Conservation (phyloP, 2,888 invertebrate genomes). For the Blastobasis adustella region DNA sequence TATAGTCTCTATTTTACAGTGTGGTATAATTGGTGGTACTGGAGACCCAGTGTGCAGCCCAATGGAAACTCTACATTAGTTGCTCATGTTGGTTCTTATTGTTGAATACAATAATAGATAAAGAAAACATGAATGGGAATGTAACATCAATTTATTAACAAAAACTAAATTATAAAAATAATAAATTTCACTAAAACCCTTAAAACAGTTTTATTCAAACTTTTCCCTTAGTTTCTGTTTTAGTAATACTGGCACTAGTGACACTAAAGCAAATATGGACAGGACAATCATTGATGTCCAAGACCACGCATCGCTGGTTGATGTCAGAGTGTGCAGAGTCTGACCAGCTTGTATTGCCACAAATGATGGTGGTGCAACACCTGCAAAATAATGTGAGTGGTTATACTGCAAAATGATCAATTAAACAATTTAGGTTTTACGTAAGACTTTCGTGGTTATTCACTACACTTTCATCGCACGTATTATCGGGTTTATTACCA, state of each 20-base stretch:
- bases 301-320: conserved; percentile 90
- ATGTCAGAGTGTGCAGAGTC: conserved; percentile 93
- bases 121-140: not conserved
- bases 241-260: conserved; percentile 90
- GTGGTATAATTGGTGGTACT: conserved; percentile 91
- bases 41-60: conserved; percentile 79
- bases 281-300: conserved; percentile 89
- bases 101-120: conserved; percentile 52
- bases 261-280: conserved; percentile 85
- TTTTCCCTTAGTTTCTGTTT: conserved; percentile 87
- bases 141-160: not conserved
- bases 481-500: too few relatives aligned
- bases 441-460: too few relatives aligned
- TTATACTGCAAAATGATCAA: not conserved
- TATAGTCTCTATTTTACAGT: conserved; percentile 67
- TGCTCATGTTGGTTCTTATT: conserved; percentile 83
- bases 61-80: conserved; percentile 76
- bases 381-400: conserved; percentile 48
- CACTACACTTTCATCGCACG: too few relatives aligned
- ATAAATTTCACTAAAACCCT: not conserved
- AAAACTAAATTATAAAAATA: conserved; percentile 25
- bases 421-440: too few relatives aligned
- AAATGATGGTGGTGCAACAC: conserved; percentile 97
- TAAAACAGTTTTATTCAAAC: conserved; percentile 74
- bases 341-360: conserved; percentile 98